Base-by-base conservation (phyloP, 1,140 invertebrate genomes). In the Leptinotarsa lineolata region DNA sequence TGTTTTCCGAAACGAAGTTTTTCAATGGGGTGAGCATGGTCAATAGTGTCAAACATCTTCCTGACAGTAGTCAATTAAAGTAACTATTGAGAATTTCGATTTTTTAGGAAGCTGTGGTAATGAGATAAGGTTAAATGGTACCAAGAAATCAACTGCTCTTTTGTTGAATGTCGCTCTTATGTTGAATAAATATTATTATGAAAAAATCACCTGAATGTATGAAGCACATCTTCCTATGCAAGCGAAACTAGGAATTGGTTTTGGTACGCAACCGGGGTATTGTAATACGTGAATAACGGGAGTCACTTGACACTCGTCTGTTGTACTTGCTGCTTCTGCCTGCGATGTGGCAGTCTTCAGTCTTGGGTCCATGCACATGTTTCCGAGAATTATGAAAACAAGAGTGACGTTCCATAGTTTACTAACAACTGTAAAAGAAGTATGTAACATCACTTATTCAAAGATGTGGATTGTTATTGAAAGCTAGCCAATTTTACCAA, bases 161-260 rank as follows among this genome's bases (percentile, higher is more conserved):
- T 30, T 30, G 30, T 30, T 30, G 8, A 30, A 2, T 11, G 30
- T 30, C 11, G 30, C 30, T 30, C 30, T 11, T 30, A 11, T 30
- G 1, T 11, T 30, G 30, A 30, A 30, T 30, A 8, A 30, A 30
- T 39, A 39, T 2, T 11, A 8, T 8, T 0, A 59, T n/a, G 2
- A 59, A 59, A 59, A 74, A 75, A 20, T 74, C 71, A 97, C 95
- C 89, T 97, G 95, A 44, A 97, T 90, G 79, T 97, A 97, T 76
- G 94, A 96, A 48, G 92, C 92, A 83, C 95, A 97, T 81, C 93
- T 90, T 70, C 95, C 95, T 73, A 92, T 93, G 82, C 95, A 97
- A 12, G 95, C 95, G 85, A 95, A 97, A 63, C 94, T 96, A 6
- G 95, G 95, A 80, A 97, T 96, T 3, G 94, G 94, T 84, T 96